Evolutionary conservation across 1,140 invertebrate species (phyloP).

Genomic region (Eupeodes corollae): DNA sequence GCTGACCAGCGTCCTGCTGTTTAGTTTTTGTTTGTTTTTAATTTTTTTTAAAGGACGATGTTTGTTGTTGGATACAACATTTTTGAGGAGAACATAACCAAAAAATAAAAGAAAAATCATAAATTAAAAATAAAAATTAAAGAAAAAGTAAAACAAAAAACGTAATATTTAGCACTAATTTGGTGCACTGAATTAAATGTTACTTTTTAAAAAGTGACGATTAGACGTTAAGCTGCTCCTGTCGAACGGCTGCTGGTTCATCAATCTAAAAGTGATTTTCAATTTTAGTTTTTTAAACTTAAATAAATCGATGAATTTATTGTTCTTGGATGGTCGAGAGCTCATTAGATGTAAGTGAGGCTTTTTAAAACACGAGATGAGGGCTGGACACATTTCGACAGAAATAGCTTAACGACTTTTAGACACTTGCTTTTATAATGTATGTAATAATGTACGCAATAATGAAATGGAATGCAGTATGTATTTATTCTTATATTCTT

Average conservation of each 20-base stretch:
- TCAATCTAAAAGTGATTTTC: slow-evolving; percentile 14
- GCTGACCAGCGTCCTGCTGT: slow-evolving; percentile 29
- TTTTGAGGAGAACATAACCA: background rate
- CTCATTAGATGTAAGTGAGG: too few species aligned
- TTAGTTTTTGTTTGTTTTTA: slow-evolving; percentile 1
- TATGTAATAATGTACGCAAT: background rate
- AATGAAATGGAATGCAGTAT: background rate
- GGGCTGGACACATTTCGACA: slow-evolving; percentile 6
- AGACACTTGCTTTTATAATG: slow-evolving; percentile 14
- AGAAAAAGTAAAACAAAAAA: slow-evolving; percentile 1
- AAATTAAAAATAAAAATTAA: slow-evolving; percentile 10
- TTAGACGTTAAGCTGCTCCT: background rate
- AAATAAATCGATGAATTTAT: too few species aligned
- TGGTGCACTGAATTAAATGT: background rate
- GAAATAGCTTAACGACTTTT: slow-evolving; percentile 15
- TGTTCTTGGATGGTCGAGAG: too few species aligned
- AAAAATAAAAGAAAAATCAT: background rate
- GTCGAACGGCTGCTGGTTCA: background rate
- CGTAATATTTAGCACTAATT: background rate
- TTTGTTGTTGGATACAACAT: background rate
- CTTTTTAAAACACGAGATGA: too few species aligned
- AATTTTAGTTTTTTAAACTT: too few species aligned
- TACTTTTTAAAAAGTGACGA: background rate
- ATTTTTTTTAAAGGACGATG: slow-evolving; percentile 1
- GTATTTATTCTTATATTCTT: slow-evolving; percentile 7